phyloP scores from a whole-genome alignment of 2,888 invertebrate genomes.

The Lymantria dispar region DNA sequence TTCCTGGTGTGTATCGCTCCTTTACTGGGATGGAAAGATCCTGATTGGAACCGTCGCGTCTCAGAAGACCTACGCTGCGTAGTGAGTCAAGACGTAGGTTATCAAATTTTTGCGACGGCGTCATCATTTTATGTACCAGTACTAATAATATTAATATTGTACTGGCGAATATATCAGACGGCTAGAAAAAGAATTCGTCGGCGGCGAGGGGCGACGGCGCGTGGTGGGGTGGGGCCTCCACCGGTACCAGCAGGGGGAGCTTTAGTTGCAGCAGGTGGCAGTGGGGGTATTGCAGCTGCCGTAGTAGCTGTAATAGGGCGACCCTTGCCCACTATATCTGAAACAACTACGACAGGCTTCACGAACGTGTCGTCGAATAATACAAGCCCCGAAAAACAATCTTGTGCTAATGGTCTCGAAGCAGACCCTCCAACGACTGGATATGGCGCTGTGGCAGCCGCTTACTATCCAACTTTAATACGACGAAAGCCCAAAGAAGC shows the following conservation, averaged over 20 bases:
- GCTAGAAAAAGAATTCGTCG: slow-evolving; percentile 92
- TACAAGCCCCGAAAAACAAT: slow-evolving; percentile 89
- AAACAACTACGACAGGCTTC: slow-evolving; percentile 88
- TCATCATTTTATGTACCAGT: slow-evolving; percentile 96
- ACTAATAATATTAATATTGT: slow-evolving; percentile 92
- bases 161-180: slow-evolving; percentile 95
- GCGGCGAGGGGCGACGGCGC: slow-evolving; percentile 83
- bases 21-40: slow-evolving; percentile 91
- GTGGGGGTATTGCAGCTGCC: slow-evolving; percentile 88
- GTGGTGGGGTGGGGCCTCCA: slow-evolving; percentile 69
- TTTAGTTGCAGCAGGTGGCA: slow-evolving; percentile 86
- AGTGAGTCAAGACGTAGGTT: slow-evolving; percentile 92
- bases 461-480: slow-evolving; percentile 77
- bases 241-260: slow-evolving; percentile 81
- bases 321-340: slow-evolving; percentile 88
- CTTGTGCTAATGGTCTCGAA: slow-evolving; percentile 86
- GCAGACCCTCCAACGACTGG: slow-evolving; percentile 84
- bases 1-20: slow-evolving; percentile 94
- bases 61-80: slow-evolving; percentile 87
- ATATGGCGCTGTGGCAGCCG: slow-evolving; percentile 75
- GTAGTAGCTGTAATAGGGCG: slow-evolving; percentile 87
- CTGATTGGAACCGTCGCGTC: slow-evolving; percentile 79
- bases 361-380: slow-evolving; percentile 88
- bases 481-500: slow-evolving; percentile 85
- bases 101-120: slow-evolving; percentile 94